Conservation (phyloP, 1,140 invertebrate genomes). For the Harlomillsia oculata region DNA sequence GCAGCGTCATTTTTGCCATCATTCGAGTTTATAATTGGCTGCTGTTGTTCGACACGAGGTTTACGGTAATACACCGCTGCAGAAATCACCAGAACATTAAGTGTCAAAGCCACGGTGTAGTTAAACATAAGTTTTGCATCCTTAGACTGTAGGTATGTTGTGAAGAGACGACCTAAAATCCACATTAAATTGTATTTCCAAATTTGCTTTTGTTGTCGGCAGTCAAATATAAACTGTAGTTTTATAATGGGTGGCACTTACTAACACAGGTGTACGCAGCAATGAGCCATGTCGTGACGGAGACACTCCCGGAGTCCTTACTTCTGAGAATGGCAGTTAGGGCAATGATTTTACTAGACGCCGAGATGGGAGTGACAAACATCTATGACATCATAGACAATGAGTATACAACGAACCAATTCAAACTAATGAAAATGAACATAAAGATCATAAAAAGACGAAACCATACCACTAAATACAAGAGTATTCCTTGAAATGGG, state of each 20-base stretch:
- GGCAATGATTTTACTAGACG: constrained; percentile 34
- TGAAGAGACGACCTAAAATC: constrained; percentile 33
- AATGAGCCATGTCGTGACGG: constrained; percentile 33
- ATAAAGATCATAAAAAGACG: neutral
- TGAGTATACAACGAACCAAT: constrained; percentile 6
- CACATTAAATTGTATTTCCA: constrained; percentile 5
- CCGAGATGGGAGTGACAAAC: constrained; percentile 35
- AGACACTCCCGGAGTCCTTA: constrained; percentile 30
- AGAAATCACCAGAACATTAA: constrained; percentile 29
- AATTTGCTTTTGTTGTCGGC: neutral
- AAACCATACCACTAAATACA: neutral
- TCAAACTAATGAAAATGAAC: neutral
- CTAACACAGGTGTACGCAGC: constrained; percentile 34
- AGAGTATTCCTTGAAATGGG: constrained; percentile 22
- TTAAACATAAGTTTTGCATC: constrained; percentile 34
- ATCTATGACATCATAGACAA: constrained; percentile 15
- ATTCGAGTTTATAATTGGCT: too few species aligned
- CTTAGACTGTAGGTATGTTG: constrained; percentile 26
- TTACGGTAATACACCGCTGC: constrained; percentile 28
- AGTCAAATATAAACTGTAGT: neutral
- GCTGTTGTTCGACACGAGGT: neutral
- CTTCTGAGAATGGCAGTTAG: constrained; percentile 29
- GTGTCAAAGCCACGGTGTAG: constrained; percentile 30
- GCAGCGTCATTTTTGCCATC: too few species aligned
- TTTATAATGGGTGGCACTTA: constrained; percentile 22